Evolutionary conservation across 1,140 invertebrate genomes (phyloP).

Genomic region (Scaptomyza graminum): DNA sequence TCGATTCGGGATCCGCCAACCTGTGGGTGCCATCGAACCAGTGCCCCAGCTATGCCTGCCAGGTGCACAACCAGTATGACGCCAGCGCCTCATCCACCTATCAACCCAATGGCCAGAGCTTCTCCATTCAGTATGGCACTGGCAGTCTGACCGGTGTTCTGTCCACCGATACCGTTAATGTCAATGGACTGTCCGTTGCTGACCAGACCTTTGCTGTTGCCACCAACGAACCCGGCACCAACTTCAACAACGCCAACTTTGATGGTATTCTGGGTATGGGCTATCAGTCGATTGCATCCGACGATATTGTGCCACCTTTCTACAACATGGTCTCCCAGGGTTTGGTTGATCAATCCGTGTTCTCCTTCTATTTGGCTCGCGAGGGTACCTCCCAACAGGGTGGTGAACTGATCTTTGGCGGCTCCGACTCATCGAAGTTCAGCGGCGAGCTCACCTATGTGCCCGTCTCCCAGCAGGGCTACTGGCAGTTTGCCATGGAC

Average conservation of each 20-base stretch:
- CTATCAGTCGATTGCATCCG: conserved; percentile 93
- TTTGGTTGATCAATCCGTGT: conserved; percentile 90
- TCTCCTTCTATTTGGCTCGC: conserved; percentile 94
- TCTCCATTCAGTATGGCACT: conserved; percentile 97
- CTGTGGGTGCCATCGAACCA: conserved; percentile 98
- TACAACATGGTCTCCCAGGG: conserved; percentile 96
- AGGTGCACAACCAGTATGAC: conserved; percentile 93
- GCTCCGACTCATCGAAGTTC: conserved; percentile 65
- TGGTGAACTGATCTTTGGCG: conserved; percentile 77
- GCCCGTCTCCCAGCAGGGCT: conserved; percentile 71
- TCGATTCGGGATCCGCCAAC: conserved; percentile 99
- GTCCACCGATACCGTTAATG: conserved; percentile 92
- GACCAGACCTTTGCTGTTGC: conserved; percentile 99
- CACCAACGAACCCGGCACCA: conserved; percentile 93
- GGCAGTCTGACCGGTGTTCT: conserved; percentile 97
- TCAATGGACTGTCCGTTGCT: conserved; percentile 88
- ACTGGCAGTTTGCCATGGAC: conserved; percentile 83
- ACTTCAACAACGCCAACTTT: conserved; percentile 96
- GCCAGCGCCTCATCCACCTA: conserved; percentile 91
- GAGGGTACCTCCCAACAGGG: conserved; percentile 87
- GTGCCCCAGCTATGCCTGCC: conserved; percentile 93
- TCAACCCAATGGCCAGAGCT: conserved; percentile 93
- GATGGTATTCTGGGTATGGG: conserved; percentile 98
- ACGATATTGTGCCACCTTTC: conserved; percentile 95
- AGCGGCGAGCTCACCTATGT: conserved; percentile 70